Evolutionary conservation across 2,797 vertebrate genomes (phyloP), one percentile per base, ranked within the genome.

Genomic region (Bradypodion pumilum): DNA sequence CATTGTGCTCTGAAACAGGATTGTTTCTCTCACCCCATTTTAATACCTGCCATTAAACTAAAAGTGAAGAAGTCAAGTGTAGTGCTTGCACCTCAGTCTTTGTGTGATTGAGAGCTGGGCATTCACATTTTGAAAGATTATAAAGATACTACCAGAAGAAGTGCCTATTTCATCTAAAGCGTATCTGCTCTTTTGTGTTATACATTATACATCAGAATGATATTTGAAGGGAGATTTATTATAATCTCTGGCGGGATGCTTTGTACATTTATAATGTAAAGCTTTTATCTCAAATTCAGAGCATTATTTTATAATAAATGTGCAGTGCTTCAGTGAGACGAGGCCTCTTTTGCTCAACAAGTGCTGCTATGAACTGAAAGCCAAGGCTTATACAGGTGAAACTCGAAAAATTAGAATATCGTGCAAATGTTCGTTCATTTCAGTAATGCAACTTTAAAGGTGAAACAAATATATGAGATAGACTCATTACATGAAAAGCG

Each of bases 181-280:
- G 44, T 60, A 87, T 93, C 87, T 83, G 90, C 88, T 94, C 78
- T 90, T 94, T 86, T 93, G 86, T 94, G 85, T 93, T 94, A 92
- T 94, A 90, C 93, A 94, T 94, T 91, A 94, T 93, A 92, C 80
- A 93, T 94, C 92, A 95, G 82, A 95, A 89, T 84, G 90, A 91
- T 93, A 93, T 91, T 87, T 94, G 91, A 94, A 96, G 85, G 87
- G 87, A 83, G 85, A 94, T 95, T 94, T 95, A 94, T 94, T 93
- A 93, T 92, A 87, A 88, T 90, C 77, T 87, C 86, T 92, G 89
- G 87, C 86, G 93, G 86, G 92, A 92, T 90, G 84, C 91, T 94
- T 93, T 95, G 88, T 90, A 91, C 89, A 96, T 95, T 94, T 93
- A 94, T 94, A 95, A 95, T 94, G 91, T 84, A 93, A 92, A 93